Evolutionary conservation across 2,113 vertebrate genomes (phyloP), one percentile per base, ranked within the genome.

Genomic region (Emberiza fucata): DNA sequence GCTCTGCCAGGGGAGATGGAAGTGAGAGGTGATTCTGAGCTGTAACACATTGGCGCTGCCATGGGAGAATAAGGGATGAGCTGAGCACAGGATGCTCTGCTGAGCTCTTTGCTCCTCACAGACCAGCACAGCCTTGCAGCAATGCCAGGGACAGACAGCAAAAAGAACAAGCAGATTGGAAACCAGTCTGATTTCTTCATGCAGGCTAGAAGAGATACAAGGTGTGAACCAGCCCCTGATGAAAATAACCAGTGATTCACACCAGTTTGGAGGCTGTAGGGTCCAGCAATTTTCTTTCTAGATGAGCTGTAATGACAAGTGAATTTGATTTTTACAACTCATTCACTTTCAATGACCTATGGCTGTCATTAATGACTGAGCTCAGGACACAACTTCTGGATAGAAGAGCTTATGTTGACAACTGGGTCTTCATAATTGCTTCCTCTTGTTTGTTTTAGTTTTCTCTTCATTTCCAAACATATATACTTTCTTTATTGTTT

Each of bases 11-110:
- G n/a, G 59, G 63, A 80, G 25, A 24, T 33, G 44, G 39, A 84
- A 29, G 23, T 0, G 0, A 37, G 54, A 14, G 60, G 48, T 0
- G 0, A 50, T 33, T 19, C 1, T 24, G 68, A 70, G 25, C 24
- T 82, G 48, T n/a, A 40, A 35, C 40, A 35, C 6, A 7, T 1
- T 57, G 83, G 37, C 56, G 7, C 13, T 78, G 56, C 29, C 0
- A 0, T 1, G 11, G 23, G 12, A 63, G 1, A 71, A 11, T 5
- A 56, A 68, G 69, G 44, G 48, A 8, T 57, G n/a, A 53, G 24
- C 7, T 2, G 20, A 76, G n/a, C 40, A 48, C 2, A 1, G 44
- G 6, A 1, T 44, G 42, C 19, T 45, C 33, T 73, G n/a, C 50
- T 40, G 5, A n/a, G 31, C 33, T 22, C 71, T 40, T 20, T 78